Base-by-base conservation (phyloP, 2,113 vertebrate species). In the Brevimyrus niger region DNA sequence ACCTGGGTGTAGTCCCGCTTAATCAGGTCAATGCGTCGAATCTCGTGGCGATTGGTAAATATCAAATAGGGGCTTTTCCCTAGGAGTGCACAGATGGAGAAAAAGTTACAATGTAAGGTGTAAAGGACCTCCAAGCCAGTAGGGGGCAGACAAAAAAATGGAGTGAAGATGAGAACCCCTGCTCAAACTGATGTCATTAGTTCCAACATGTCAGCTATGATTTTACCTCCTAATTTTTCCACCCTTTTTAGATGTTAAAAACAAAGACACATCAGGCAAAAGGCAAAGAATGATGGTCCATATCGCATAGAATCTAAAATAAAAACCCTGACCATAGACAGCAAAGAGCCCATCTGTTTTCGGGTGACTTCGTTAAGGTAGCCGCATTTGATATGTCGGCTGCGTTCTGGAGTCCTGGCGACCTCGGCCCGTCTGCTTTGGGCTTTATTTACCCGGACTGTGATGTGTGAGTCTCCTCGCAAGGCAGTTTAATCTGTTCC, bases 1-100 rank as follows among this genome's bases (percentile, higher is more conserved):
- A 99, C 96, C 48, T 97, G 98, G 0, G 96, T 95, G 90, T 99
- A 98, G 92, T 98, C 97, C 58, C 96, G 97, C 94, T 97, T 98
- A 90, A 97, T 96, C 93, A 98, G 94, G 93, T 98, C 97, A 61
- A 99, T 98, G 91, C 96, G 97, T 0, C 97, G 97, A 82, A 99
- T 98, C 93, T 99, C 98, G 0, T 99, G 98, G 1, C 98, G 97
- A 93, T 99, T 99, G 87, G 98, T 99, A 93, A 99, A 99, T 94
- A 99, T 96, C 51, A 99, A 95, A 91, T 97, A 98, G 0, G 98
- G 98, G 90, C 97, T 99, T 92, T 96, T 97, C 90, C 98, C 98
- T 96, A 90, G 42, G 73, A 80, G 17, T 80, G 73, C 47, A 89
- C 31, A 85, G 76, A 76, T 85, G 44, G 91, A 19, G 35, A 15